phyloP scores from a whole-genome alignment of 2,797 vertebrate genomes.

The Phyllotis vaccarum region DNA sequence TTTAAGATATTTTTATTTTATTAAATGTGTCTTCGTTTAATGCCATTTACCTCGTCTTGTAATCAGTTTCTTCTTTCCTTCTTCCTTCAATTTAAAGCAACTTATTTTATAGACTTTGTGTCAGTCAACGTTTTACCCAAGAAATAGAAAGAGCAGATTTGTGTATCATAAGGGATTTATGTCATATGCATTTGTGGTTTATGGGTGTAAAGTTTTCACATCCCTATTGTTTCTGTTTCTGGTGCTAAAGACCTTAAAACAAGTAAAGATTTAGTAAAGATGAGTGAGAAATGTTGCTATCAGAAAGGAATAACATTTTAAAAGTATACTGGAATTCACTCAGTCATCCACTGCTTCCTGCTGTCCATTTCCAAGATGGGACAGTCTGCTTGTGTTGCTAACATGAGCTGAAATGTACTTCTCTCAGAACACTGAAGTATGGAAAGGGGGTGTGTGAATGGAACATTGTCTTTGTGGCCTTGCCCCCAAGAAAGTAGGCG shows the following conservation, averaged over 20 bases:
- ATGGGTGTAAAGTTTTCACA: not conserved
- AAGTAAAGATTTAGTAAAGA: not conserved
- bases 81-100: constrained; percentile 65
- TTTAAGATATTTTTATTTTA: constrained; percentile 64
- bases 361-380: not conserved
- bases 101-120: constrained; percentile 59
- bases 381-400: not conserved
- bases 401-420: not conserved
- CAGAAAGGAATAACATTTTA: not conserved
- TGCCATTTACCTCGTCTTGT: constrained; percentile 58
- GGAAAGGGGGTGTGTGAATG: not conserved
- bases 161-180: constrained; percentile 55
- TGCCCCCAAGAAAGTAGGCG: not conserved
- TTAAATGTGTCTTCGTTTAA: constrained; percentile 56
- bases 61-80: constrained; percentile 68
- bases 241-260: constrained; percentile 9
- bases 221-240: constrained; percentile 23
- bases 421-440: not conserved
- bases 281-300: not conserved
- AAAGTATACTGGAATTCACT: not conserved
- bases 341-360: not conserved
- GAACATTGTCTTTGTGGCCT: not conserved
- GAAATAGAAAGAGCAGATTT: constrained; percentile 53
- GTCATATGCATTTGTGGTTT: constrained; percentile 8
- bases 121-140: constrained; percentile 60